A percentile compares a stretch with the other conserved stretches of the same genome.
phyloP scores from a whole-genome alignment of 2,113 vertebrate species.

The Rhinolophus ferrumequinum region DNA sequence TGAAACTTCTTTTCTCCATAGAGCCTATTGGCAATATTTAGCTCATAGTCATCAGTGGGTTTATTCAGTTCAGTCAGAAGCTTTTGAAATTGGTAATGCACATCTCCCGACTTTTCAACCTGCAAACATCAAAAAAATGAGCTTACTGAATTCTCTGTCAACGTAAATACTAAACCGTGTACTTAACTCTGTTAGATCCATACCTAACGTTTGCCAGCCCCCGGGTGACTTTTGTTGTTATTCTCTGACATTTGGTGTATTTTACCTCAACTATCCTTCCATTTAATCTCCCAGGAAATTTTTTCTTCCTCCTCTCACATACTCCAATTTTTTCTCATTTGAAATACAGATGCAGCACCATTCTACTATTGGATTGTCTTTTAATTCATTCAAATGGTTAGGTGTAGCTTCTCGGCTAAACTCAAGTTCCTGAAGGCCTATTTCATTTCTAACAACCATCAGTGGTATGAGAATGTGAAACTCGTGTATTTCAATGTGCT shows the following conservation, averaged over 20 bases:
- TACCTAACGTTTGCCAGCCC: background rate
- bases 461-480: background rate
- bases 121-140: conserved; percentile 56
- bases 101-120: conserved; percentile 71
- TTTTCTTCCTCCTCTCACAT: background rate
- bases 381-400: background rate
- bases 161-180: background rate
- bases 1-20: conserved; percentile 80
- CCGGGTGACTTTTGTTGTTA: background rate
- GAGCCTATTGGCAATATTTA: conserved; percentile 87
- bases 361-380: background rate
- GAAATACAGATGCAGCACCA: too few species aligned
- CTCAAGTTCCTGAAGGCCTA: background rate
- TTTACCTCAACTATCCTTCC: background rate
- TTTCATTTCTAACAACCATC: background rate
- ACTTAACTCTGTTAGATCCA: background rate
- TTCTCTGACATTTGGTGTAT: background rate
- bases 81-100: conserved; percentile 84
- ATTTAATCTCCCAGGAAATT: background rate
- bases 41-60: conserved; percentile 80
- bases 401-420: background rate
- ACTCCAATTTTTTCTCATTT: background rate
- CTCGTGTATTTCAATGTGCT: background rate
- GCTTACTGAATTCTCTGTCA: background rate
- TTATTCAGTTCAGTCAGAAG: conserved; percentile 85